Evolutionary conservation across 2,888 invertebrate species (phyloP), one percentile per base, ranked within the genome.

Genomic region (Sussaba pulchella): DNA sequence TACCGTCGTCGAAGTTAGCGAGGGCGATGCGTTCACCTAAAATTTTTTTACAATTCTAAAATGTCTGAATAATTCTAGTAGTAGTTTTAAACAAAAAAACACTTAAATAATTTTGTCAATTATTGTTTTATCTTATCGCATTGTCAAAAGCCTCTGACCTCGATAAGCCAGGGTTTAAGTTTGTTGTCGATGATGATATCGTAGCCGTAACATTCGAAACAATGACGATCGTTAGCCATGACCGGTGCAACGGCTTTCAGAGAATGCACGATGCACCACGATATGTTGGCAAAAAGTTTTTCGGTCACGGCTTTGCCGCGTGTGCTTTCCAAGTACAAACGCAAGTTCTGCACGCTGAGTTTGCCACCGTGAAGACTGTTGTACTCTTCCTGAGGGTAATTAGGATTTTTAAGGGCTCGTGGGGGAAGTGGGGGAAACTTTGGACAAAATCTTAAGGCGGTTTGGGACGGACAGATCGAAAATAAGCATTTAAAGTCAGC

Each of bases 181-280:
- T 96, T 96, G 89, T 98, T 97, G 91, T 99, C 99, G 85, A 99
- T 98, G 85, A 99, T 99, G 67, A 99, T 98, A 89, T 99, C 99
- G 90, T 98, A 99, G 47, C 99, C 99, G 89, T 99, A 99, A 88
- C 98, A 98, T 92, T 98, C 98, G 89, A 97, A 98, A 89, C 98
- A 98, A 91, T 98, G 98, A 67, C 97, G 93, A 92, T 99, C 98
- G 86, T 97, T 98, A 0, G 98, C 97, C 95, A 99, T 98, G 12
- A 98, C 96, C 0, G 98, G 97, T 5, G 97, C 95, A 0, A 98
- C 98, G 1, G 98, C 97, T 92, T 98, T 97, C 80, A 99, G 92
- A 0, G 98, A 98, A 92, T 99, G 98, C 8, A 98, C 97, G 82
- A 98, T 98, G 74, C 98, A 93, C 96, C 97, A 97, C 81, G 96